Percentiles rank a stretch among this genome's conserved stretches.
These are phyloP conservation scores for Mycetomoellerius zeteki DNA, from an alignment of 1,140 invertebrate species.

Conservation along the genomic window DNA sequence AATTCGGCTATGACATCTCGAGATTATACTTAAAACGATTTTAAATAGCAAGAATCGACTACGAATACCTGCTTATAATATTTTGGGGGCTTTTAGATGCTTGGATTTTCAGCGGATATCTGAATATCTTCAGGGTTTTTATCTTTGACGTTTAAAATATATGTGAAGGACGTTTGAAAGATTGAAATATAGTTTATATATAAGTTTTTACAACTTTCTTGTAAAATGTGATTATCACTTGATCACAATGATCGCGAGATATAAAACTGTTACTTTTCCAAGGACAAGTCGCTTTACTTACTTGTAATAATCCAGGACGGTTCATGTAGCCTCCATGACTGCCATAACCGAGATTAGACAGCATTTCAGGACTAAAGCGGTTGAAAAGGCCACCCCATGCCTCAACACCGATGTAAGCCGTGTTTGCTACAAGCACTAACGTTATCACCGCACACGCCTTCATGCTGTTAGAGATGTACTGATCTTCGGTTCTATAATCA, in stretches of 20 bases:
- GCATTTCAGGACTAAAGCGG: conserved; percentile 94
- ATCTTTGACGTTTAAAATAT: neutral
- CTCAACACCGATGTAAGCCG: conserved; percentile 84
- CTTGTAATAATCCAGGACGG: conserved; percentile 87
- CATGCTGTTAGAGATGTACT: conserved; percentile 44
- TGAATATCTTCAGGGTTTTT: neutral
- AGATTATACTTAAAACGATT: no score
- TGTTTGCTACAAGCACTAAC: conserved; percentile 79
- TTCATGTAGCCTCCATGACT: conserved; percentile 88
- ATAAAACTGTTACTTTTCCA: neutral
- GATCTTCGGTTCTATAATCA: conserved; percentile 58
- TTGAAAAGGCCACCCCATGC: conserved; percentile 94
- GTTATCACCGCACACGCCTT: conserved; percentile 78
- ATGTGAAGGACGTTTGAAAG: neutral
- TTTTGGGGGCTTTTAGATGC: neutral
- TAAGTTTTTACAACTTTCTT: neutral
- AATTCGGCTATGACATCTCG: no score
- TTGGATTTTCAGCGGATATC: neutral
- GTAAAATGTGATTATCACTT: neutral
- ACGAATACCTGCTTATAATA: no score
- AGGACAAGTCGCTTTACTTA: conserved; percentile 73
- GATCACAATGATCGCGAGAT: neutral
- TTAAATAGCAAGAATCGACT: no score
- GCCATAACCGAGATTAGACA: conserved; percentile 93
- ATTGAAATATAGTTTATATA: neutral